phyloP scores from a whole-genome alignment of 2,113 vertebrate genomes.

The Verasper variegatus region DNA sequence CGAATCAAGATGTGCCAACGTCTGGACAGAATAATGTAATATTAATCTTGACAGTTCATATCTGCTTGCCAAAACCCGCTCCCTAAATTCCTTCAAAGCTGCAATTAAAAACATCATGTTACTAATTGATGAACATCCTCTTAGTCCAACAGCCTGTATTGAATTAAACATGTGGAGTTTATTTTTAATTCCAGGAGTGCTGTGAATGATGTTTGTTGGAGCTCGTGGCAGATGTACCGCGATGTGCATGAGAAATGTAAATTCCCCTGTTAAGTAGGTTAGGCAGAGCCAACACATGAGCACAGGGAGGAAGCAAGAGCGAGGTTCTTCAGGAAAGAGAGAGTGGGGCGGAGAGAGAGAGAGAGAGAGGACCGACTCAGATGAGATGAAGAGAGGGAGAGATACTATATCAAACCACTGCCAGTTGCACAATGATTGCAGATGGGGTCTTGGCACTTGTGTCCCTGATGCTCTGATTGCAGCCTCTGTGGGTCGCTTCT shows the following conservation, averaged over 20 bases:
- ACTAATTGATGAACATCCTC: constrained; percentile 77
- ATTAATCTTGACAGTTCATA: constrained; percentile 65
- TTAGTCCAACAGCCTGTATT: constrained; percentile 53
- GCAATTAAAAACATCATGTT: constrained; percentile 76
- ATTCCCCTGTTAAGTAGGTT: constrained; percentile 62
- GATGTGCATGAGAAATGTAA: constrained; percentile 72
- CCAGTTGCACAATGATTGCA: constrained; percentile 60
- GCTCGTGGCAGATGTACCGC: constrained; percentile 36
- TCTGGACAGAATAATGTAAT: constrained; percentile 49
- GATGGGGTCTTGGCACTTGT: constrained; percentile 52
- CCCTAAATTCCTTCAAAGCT: constrained; percentile 69
- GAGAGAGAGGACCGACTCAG: not conserved
- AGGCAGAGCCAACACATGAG: constrained; percentile 2
- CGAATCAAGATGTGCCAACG: constrained; percentile 46
- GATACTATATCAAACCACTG: constrained; percentile 26
- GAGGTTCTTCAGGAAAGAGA: constrained; percentile 19
- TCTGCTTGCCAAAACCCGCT: constrained; percentile 58
- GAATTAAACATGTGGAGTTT: constrained; percentile 71
- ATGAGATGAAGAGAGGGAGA: not conserved
- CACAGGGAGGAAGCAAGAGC: constrained; percentile 24
- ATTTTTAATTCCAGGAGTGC: constrained; percentile 41
- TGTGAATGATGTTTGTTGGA: constrained; percentile 58
- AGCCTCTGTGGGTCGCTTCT: constrained; percentile 38
- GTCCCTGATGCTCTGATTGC: constrained; percentile 40
- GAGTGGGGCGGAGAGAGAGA: constrained; percentile 5